Evolutionary conservation across 2,888 invertebrate species (phyloP).

Genomic region (Zootermopsis nevadensis): DNA sequence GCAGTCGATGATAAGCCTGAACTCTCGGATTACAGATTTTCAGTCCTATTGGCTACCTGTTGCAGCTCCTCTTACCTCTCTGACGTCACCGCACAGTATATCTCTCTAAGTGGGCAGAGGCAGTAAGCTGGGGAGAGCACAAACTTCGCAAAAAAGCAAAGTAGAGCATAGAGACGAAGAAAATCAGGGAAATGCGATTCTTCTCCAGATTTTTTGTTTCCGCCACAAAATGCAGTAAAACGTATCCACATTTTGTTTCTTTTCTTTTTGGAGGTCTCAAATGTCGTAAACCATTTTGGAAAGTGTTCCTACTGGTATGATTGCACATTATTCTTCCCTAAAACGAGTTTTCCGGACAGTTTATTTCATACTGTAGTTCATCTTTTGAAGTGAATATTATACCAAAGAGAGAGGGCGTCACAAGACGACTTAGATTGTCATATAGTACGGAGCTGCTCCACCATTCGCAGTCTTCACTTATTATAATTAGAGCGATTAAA

Average conservation of each 20-base stretch:
- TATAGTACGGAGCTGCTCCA: no score
- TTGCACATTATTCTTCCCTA: neutral
- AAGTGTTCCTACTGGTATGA: neutral
- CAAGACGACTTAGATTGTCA: no score
- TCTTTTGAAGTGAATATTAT: neutral
- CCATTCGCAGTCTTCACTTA: no score
- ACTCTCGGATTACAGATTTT: neutral
- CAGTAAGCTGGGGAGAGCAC: neutral
- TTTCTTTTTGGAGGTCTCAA: neutral
- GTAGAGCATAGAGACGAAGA: neutral
- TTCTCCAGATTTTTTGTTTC: neutral
- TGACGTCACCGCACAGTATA: neutral
- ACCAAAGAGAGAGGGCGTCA: neutral
- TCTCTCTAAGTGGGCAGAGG: neutral
- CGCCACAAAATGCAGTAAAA: neutral
- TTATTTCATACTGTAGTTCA: neutral
- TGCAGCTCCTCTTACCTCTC: neutral
- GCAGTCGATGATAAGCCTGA: neutral
- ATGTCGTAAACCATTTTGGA: neutral
- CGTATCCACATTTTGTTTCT: neutral
- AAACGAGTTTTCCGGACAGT: neutral
- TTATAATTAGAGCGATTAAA: no score
- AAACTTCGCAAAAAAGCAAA: neutral
- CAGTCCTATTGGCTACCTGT: neutral
- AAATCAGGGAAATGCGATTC: conserved; percentile 11